Conservation (phyloP, 2,113 vertebrate species). For the Cephalopholis sonnerati region DNA sequence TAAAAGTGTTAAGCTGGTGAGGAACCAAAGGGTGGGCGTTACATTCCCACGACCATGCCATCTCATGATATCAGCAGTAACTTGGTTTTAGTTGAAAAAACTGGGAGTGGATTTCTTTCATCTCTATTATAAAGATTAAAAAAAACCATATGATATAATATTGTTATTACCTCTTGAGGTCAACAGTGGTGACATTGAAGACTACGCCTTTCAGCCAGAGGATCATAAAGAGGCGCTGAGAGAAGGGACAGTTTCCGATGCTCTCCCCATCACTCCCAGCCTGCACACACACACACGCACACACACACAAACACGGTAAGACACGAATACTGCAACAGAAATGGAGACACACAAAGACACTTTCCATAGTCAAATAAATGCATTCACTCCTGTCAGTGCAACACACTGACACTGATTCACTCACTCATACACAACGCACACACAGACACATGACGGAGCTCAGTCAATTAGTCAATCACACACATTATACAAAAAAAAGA, state of each 20-base stretch:
- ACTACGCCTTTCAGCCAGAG: conserved; percentile 98
- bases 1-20: no score
- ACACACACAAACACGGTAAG: conserved; percentile 30
- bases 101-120: not conserved
- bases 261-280: conserved; percentile 96
- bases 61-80: no score
- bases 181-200: conserved; percentile 98
- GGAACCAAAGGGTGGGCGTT: no score
- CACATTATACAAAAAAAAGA: not conserved
- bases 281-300: conserved; percentile 75
- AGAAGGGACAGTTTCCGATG: conserved; percentile 98
- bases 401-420: not conserved
- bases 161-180: conserved; percentile 92
- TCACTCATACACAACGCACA: not conserved
- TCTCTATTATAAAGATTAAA: not conserved
- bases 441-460: not conserved
- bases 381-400: not conserved
- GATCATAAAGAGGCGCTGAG: conserved; percentile 98
- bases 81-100: no score
- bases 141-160: not conserved
- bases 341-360: not conserved
- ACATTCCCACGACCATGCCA: no score
- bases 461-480: not conserved
- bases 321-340: not conserved
- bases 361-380: not conserved